These are phyloP conservation scores for Xiphophorus couchianus DNA, from an alignment of 2,113 vertebrate genomes.

Conservation along the genomic window DNA sequence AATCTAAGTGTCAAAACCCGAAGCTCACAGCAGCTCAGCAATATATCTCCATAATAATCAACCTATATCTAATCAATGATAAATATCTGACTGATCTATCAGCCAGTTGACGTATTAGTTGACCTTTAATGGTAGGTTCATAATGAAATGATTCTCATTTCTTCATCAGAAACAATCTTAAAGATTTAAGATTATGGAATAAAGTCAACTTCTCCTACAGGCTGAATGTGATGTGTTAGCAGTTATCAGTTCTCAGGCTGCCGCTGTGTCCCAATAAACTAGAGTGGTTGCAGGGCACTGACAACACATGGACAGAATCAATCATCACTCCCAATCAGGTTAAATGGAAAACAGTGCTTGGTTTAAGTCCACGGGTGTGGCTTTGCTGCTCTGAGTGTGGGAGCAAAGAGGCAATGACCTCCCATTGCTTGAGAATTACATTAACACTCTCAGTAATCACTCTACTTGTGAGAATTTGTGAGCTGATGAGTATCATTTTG, in stretches of 20 bases:
- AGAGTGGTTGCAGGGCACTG: slow-evolving; percentile 56
- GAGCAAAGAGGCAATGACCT: slow-evolving; percentile 2
- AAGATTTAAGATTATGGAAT: slow-evolving; percentile 11
- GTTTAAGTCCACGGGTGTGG: slow-evolving; percentile 14
- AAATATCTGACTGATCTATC: no score
- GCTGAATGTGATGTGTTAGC: slow-evolving; percentile 49
- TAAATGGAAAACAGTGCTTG: slow-evolving; percentile 58
- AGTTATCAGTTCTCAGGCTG: slow-evolving; percentile 23
- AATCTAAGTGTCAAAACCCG: no score
- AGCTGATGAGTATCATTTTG: slow-evolving; percentile 13
- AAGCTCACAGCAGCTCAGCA: no score
- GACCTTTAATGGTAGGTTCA: neutral
- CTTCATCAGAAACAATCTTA: neutral
- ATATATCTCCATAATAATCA: no score
- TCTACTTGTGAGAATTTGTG: slow-evolving; percentile 10
- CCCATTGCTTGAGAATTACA: neutral
- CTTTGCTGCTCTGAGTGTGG: neutral
- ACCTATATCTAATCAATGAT: no score
- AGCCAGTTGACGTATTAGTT: no score
- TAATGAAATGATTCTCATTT: neutral
- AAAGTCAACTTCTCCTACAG: slow-evolving; percentile 5
- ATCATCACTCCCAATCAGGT: slow-evolving; percentile 70
- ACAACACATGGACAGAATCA: slow-evolving; percentile 62
- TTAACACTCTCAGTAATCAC: slow-evolving; percentile 30
- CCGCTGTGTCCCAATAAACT: slow-evolving; percentile 56